These are phyloP conservation scores for Bellardia pandia DNA, from an alignment of 2,888 invertebrate species.

Conservation along the genomic window DNA sequence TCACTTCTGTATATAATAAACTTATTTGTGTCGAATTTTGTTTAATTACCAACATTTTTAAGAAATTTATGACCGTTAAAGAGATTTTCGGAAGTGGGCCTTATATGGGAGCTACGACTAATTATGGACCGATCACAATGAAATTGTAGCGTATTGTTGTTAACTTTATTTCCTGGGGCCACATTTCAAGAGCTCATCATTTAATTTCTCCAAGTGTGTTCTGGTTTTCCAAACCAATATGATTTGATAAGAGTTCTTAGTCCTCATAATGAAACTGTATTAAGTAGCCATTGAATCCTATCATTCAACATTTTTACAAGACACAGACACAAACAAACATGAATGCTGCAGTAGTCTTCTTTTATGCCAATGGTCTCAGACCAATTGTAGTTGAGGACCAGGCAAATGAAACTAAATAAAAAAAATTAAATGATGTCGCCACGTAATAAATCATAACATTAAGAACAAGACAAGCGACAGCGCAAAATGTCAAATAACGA, in stretches of 20 bases:
- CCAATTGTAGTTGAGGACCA: conserved; percentile 52
- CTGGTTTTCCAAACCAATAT: conserved; percentile 15
- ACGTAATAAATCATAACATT: conserved; percentile 73
- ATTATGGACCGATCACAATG: too few relatives aligned
- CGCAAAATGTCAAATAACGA: conserved; percentile 59
- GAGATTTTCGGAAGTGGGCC: too few relatives aligned
- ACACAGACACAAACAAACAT: conserved; percentile 1
- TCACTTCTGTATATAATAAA: too few relatives aligned
- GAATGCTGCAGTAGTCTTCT: background rate
- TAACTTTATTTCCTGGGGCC: too few relatives aligned
- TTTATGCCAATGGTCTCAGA: conserved; percentile 28
- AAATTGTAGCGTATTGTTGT: too few relatives aligned
- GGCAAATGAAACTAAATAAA: background rate
- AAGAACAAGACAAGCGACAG: conserved; percentile 62
- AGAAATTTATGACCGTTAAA: too few relatives aligned
- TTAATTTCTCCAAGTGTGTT: conserved; percentile 29
- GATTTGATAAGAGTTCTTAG: conserved; percentile 41
- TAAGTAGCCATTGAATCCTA: conserved; percentile 68
- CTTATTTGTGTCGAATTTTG: too few relatives aligned
- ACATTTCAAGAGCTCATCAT: background rate
- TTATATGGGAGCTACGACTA: too few relatives aligned
- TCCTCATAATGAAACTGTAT: conserved; percentile 61
- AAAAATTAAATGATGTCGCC: conserved; percentile 59
- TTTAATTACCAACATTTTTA: too few relatives aligned
- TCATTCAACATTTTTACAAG: conserved; percentile 50